Evolutionary conservation across 2,888 invertebrate genomes (phyloP).

Genomic region (Elegia similella): DNA sequence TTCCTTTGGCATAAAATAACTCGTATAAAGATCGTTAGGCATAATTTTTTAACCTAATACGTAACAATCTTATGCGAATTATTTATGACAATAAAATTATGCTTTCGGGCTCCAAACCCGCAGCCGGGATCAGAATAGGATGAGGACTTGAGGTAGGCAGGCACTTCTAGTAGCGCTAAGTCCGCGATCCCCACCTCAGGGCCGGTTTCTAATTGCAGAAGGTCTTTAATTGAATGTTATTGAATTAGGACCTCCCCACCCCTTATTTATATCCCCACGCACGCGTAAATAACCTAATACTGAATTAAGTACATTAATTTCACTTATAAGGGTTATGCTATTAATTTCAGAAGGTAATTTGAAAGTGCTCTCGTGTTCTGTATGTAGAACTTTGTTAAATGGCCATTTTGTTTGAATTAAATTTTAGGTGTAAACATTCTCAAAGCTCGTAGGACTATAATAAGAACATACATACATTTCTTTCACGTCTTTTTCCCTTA

Average conservation of each 20-base stretch:
- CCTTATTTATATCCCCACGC: slow-evolving; percentile 24
- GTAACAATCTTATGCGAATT: too few relatives aligned
- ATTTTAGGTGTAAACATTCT: not conserved
- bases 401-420: not conserved
- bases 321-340: slow-evolving; percentile 14
- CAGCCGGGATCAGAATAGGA: too few relatives aligned
- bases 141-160: not conserved
- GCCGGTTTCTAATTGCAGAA: slow-evolving; percentile 56
- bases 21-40: too few relatives aligned
- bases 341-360: not conserved
- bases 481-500: too few relatives aligned
- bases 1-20: too few relatives aligned
- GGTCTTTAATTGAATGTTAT: slow-evolving; percentile 71
- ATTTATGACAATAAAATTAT: too few relatives aligned
- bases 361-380: not conserved
- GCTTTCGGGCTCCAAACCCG: too few relatives aligned
- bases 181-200: slow-evolving; percentile 28
- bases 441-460: too few relatives aligned
- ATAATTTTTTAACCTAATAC: too few relatives aligned
- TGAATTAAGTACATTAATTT: slow-evolving; percentile 23
- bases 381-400: not conserved
- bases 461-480: too few relatives aligned
- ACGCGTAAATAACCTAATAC: slow-evolving; percentile 24
- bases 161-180: slow-evolving; percentile 26
- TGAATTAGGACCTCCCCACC: slow-evolving; percentile 64